Evolutionary conservation across 2,113 vertebrate genomes (phyloP), one percentile per base, ranked within the genome.

Genomic region (Epinephelus moara): DNA sequence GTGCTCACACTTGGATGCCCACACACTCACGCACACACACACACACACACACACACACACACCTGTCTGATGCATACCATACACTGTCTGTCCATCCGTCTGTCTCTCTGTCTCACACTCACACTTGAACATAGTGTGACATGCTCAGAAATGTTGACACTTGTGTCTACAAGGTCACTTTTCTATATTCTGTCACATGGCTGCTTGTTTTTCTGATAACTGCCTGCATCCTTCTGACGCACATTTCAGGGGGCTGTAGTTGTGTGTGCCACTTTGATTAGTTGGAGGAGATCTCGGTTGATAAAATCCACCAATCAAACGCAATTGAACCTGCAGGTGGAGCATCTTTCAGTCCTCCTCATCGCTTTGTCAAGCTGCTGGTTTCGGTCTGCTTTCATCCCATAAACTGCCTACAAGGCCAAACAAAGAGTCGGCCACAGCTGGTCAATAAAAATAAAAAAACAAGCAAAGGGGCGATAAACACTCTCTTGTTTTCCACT

Each of bases 121-220:
- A 88, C 85, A 82, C 91, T 90, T 92, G 84, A 87, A 89, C 85
- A 86, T 75, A 85, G 74, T 78, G 87, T 91, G 80, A 91, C 89
- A 87, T 82, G 70, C 69, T 84, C 84, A 88, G 74, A 91, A 89
- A 91, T 86, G 73, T 83, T 90, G 77, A 78, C 80, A 56, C 81
- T 84, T 83, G 69, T 91, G 85, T 86, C 83, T 88, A 70, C 88
- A 92, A 92, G 90, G 89, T 91, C 92, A 91, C 82, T 82, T 92
- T 79, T 82, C 85, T 75, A 75, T 70, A 80, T 67, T 68, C 56
- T 66, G 80, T 86, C 73, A 76, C 78, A 68, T 63, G 78, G 9
- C 61, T 70, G 70, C 63, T 86, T 85, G 81, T 84, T 87, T 75
- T 73, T 67, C 75, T 80, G 76, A 77, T 62, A 40, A 25, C 49